Evolutionary conservation across 2,113 vertebrate genomes (phyloP), one percentile per base, ranked within the genome.

Genomic region (Burhinus oedicnemus): DNA sequence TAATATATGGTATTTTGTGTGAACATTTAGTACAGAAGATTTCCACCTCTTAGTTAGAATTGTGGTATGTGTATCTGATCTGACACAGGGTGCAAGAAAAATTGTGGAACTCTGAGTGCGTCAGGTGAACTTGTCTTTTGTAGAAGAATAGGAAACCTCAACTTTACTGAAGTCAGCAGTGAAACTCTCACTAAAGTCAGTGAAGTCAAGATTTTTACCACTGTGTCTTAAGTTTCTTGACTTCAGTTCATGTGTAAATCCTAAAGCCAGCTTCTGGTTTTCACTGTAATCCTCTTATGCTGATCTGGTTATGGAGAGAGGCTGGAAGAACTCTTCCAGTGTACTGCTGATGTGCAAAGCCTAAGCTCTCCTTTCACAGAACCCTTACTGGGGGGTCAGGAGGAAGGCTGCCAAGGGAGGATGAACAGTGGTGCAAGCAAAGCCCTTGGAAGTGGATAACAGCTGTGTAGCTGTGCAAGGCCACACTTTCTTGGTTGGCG

Each of bases 291-390:
- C 88, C n/a, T 96, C 47, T 93, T 93, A 86, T 0, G 17, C 38
- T 95, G 93, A 92, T 89, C 64, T 93, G 80, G 88, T 95, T 95
- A 93, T 75, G 82, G 82, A 93, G 83, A 90, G 79, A 77, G 60
- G 60, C 36, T 83, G 90, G 82, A 93, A 83, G 76, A 95, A 83
- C 76, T 86, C 55, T 76, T 83, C 66, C 45, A 62, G 12, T 19
- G 71, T 30, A 34, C 54, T 61, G 51, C 51, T 92, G 60, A 64
- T 70, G 64, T 25, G 52, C 68, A 78, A 55, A 93, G 51, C 68
- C 58, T 77, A 51, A 96, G 78, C 40, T 80, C 8, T 79, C 30
- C 91, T 87, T 83, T 91, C 58, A 26, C 1, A 5, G 70, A 85
- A 44, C 45, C 36, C 54, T 74, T 69, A 25, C 21, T 51, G n/a